Evolutionary conservation across 2,888 invertebrate species (phyloP).

Genomic region (Drosophila algonquin): DNA sequence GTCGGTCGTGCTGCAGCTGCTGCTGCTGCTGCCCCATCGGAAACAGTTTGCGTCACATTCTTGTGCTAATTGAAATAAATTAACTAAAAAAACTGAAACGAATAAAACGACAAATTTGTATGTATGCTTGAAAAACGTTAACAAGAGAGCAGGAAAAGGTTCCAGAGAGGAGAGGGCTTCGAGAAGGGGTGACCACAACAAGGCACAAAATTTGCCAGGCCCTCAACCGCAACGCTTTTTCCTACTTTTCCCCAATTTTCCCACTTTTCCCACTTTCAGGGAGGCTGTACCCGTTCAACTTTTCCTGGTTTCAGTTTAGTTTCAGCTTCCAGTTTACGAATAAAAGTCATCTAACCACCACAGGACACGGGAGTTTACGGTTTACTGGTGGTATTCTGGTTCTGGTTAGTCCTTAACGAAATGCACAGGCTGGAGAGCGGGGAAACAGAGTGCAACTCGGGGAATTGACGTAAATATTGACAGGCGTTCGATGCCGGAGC

Average conservation of each 20-base stretch:
- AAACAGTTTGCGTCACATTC: slow-evolving; percentile 67
- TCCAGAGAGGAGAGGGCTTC: background rate
- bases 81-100: slow-evolving; percentile 58
- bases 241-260: background rate
- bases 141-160: background rate
- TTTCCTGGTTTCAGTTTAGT: slow-evolving; percentile 40
- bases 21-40: slow-evolving; percentile 37
- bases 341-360: slow-evolving; percentile 61
- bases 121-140: slow-evolving; percentile 40
- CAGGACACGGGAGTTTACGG: slow-evolving; percentile 35
- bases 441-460: slow-evolving; percentile 34
- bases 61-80: slow-evolving; percentile 77
- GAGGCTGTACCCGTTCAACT: slow-evolving; percentile 16
- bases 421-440: slow-evolving; percentile 35
- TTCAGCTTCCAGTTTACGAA: slow-evolving; percentile 66
- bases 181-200: slow-evolving; percentile 56
- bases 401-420: slow-evolving; percentile 36
- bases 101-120: slow-evolving; percentile 59
- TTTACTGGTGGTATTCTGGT: slow-evolving; percentile 12
- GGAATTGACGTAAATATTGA: slow-evolving; percentile 78
- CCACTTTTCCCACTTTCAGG: background rate
- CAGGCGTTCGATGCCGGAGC: slow-evolving; percentile 59
- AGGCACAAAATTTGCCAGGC: slow-evolving; percentile 60
- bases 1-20: slow-evolving; percentile 49
- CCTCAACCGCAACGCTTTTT: background rate